Evolutionary conservation across 2,797 vertebrate genomes (phyloP).

Genomic region (Arnoldichthys spilopterus): DNA sequence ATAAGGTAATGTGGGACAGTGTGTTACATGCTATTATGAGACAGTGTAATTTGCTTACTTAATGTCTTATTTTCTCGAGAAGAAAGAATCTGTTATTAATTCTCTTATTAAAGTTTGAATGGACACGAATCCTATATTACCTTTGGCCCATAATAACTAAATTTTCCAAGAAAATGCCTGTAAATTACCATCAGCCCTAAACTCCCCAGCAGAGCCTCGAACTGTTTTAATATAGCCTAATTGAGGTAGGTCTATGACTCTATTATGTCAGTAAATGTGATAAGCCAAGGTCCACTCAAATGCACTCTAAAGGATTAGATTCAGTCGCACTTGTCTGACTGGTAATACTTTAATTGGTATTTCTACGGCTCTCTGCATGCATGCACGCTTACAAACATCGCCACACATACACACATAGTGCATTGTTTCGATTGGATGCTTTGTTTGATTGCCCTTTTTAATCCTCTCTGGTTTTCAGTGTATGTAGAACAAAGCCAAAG

Average conservation of each 20-base stretch:
- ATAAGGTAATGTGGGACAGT: too few species aligned
- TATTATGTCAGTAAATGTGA: conserved; percentile 19
- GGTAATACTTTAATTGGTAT: conserved; percentile 74
- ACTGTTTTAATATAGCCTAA: neutral
- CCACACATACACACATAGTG: conserved; percentile 42
- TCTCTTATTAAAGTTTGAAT: neutral
- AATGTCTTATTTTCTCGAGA: too few species aligned
- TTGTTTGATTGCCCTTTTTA: conserved; percentile 75
- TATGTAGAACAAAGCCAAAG: conserved; percentile 67
- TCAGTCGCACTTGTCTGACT: conserved; percentile 63
- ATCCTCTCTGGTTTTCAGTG: conserved; percentile 74
- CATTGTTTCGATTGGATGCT: conserved; percentile 70
- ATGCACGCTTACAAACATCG: conserved; percentile 36
- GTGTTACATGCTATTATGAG: too few species aligned
- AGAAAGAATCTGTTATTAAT: neutral
- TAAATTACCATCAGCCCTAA: conserved; percentile 42
- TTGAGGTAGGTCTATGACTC: conserved; percentile 23
- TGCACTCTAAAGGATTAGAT: conserved; percentile 40
- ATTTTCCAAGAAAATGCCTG: neutral
- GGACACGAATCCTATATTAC: neutral
- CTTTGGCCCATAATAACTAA: neutral
- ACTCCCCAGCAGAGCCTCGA: neutral
- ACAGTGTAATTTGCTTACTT: too few species aligned
- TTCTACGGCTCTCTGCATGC: conserved; percentile 60
- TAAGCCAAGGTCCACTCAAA: conserved; percentile 15